Evolutionary conservation across 2,797 vertebrate species (phyloP), one percentile per base, ranked within the genome.

Genomic region (Harpagifer antarcticus): DNA sequence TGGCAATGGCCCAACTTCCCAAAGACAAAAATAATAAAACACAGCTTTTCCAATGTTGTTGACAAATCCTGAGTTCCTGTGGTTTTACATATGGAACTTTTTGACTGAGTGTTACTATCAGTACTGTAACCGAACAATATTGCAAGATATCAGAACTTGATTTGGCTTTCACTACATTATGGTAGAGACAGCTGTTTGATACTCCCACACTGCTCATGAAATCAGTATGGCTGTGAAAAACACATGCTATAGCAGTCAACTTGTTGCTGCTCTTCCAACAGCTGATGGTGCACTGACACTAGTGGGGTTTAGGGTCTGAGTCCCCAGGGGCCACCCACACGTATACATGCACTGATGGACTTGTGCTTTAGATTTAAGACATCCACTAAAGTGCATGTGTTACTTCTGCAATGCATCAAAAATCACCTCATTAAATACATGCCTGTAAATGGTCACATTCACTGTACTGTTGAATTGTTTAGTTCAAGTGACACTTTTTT

Each of bases 61-160:
- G 82, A 78, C 64, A 83, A 79, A 84, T 91, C 86, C 89, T 79
- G 71, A 74, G 82, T 86, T 90, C 92, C 84, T 85, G 87, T 91
- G 85, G 87, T 89, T 81, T 83, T 74, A 58, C 66, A 53, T 72
- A 55, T 79, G 74, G 83, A 83, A 68, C 86, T 74, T 87, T 89
- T 85, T 90, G 90, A 93, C 89, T 79, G 75, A 88, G 88, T 90
- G 90, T 91, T 90, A 91, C 84, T 92, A 89, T 88, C 89, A 72
- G 65, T 81, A 82, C 52, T 12, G 33, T 68, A 63, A 69, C 23
- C 77, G 66, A 85, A 85, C 77, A 79, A 76, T 47, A 83, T 70
- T 76, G 74, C 66, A 81, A 80, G 70, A 27, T 84, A 76, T 67
- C 50, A 47, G n/a, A 48, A 49, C 61, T 60, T 45, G 58, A 81